These are phyloP conservation scores for Chionomys nivalis DNA, from an alignment of 2,113 vertebrate species.

Conservation along the genomic window DNA sequence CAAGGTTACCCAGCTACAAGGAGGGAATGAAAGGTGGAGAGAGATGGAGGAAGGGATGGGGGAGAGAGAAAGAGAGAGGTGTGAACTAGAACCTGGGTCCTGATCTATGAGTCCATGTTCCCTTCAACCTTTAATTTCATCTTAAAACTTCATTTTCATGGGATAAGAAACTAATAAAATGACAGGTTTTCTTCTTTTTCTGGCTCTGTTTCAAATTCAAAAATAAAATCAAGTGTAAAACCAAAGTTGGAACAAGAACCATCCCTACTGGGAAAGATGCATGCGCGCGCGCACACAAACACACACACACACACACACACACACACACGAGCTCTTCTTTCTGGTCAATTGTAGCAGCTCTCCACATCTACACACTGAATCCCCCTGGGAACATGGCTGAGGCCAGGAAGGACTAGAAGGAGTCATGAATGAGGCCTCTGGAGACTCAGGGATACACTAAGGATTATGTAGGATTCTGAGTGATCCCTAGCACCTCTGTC, in stretches of 20 bases:
- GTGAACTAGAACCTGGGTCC: background rate
- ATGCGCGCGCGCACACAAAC: fast-evolving
- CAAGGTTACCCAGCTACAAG: background rate
- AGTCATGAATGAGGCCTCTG: background rate
- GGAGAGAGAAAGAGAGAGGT: background rate
- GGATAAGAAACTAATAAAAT: constrained; percentile 51
- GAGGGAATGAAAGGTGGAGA: fast-evolving
- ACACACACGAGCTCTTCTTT: background rate
- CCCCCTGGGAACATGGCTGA: background rate
- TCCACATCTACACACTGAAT: background rate
- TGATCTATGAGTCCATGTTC: background rate
- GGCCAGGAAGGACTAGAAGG: background rate
- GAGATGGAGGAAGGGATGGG: background rate
- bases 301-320: too few species aligned
- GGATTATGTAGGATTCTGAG: background rate
- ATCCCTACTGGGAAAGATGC: background rate
- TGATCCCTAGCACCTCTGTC: background rate
- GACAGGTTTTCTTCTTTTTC: constrained; percentile 49
- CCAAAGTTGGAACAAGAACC: constrained; percentile 56
- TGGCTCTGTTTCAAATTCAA: constrained; percentile 66
- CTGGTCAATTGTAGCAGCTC: background rate
- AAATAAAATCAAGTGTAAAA: constrained; percentile 70
- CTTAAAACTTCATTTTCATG: constrained; percentile 35
- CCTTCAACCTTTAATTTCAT: constrained; percentile 27
- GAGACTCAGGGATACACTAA: background rate